Conservation (phyloP, 1,140 invertebrate genomes). For the Drosophila hydei region DNA sequence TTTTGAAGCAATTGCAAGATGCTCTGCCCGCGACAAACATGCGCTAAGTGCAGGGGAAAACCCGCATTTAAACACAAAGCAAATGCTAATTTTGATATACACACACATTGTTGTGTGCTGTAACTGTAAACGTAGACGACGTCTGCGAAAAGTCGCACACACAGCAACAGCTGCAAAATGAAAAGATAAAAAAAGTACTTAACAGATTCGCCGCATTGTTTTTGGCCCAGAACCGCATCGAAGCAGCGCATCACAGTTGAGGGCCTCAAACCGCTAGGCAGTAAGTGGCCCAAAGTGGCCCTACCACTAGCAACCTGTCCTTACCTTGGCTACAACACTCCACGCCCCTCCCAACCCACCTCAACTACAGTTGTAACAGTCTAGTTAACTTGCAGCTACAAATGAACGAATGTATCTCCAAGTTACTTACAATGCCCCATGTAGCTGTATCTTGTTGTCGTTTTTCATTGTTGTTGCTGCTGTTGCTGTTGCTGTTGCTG, state of each 20-base stretch:
- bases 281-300: constrained; percentile 59
- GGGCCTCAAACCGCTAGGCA: constrained; percentile 35
- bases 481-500: constrained; percentile 37
- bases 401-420: constrained; percentile 69
- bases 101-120: constrained; percentile 32
- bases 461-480: constrained; percentile 25
- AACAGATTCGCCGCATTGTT: constrained; percentile 57
- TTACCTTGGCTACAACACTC: background rate
- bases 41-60: constrained; percentile 39
- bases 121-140: constrained; percentile 53
- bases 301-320: constrained; percentile 13
- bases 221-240: constrained; percentile 70
- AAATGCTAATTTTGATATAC: constrained; percentile 66
- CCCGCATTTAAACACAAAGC: constrained; percentile 73
- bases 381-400: constrained; percentile 76
- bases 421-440: constrained; percentile 55
- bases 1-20: constrained; percentile 32
- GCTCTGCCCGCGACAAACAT: constrained; percentile 1
- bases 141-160: constrained; percentile 52
- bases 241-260: constrained; percentile 47
- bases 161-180: constrained; percentile 26
- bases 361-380: constrained; percentile 67
- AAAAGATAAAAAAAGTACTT: constrained; percentile 23
- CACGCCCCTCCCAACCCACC: background rate
- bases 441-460: constrained; percentile 44